Evolutionary conservation across 2,888 invertebrate species (phyloP), one percentile per base, ranked within the genome.

Genomic region (Oscheius sp.): DNA sequence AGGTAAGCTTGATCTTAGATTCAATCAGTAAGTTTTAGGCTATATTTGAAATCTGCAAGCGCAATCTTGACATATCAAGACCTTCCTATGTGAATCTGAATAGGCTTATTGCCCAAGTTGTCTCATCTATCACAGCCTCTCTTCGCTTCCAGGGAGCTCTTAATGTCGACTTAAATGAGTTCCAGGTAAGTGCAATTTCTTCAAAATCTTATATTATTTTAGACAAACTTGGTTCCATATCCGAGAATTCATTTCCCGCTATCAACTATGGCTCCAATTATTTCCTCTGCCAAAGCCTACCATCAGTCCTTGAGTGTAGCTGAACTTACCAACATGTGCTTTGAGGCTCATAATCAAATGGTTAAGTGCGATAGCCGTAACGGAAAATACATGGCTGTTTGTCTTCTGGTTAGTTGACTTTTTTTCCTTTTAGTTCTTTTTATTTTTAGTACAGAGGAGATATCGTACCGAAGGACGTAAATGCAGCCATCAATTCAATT

Each of bases 321-420:
- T 17, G 94, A 95, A 88, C 95, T 95, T 88, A 96, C 95, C 87
- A 94, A 94, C 87, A 93, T 94, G 46, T 95, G 95, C 89, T 73
- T 92, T 91, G 33, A 93, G 91, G 88, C 92, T 85, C 91, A 91
- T 80, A 93, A 93, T 88, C 94, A 94, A 89, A 93, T 94, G 93
- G 93, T 94, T 0, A 92, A 92, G 84, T 93, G 94, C 86, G 91
- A 92, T 87, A 92, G 91, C 92, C 90, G 92, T 2, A 85, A 87
- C 75, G 87, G 87, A 48, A 68, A 68, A 48, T 89, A 89, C 82
- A 89, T 80, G 88, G 88, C 88, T 29, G 88, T 80, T 5, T 83
- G 88, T 86, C 67, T 80, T 76, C 31, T 48, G n/a, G n/a, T n/a
- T n/a, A n/a, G n/a, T n/a, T n/a, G n/a, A n/a, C n/a, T n/a, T n/a